Evolutionary conservation across 2,797 vertebrate genomes (phyloP).

Genomic region (Hyperoplus immaculatus): DNA sequence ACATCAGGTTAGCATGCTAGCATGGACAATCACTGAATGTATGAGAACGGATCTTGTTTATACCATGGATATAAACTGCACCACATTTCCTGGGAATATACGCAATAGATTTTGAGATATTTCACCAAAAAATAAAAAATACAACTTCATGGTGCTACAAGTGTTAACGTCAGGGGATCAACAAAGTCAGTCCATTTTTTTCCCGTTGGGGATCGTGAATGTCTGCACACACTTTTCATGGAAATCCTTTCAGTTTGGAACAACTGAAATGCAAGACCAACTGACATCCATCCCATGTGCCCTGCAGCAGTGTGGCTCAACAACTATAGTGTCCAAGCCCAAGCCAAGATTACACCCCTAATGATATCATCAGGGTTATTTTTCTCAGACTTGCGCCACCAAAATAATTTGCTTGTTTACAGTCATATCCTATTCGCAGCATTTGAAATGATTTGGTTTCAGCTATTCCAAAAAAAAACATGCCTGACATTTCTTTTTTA

Average conservation of each 20-base stretch:
- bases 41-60: no score
- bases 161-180: background rate
- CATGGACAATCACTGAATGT: no score
- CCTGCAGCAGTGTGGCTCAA: background rate
- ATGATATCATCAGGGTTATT: background rate
- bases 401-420: background rate
- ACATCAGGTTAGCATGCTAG: no score
- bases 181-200: no score
- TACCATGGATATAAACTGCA: no score
- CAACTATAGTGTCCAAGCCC: background rate
- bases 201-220: background rate
- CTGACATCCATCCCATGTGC: background rate
- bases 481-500: constrained; percentile 44
- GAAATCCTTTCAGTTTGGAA: background rate
- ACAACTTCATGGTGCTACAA: background rate
- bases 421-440: constrained; percentile 6
- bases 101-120: background rate
- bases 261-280: background rate
- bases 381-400: background rate
- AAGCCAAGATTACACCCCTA: background rate
- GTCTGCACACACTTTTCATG: background rate
- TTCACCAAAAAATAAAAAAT: background rate
- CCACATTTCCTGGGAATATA: background rate
- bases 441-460: constrained; percentile 39
- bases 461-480: constrained; percentile 1